A percentile compares a stretch with the other conserved stretches of the same genome.
These are phyloP conservation scores for Apocheima hispidaria DNA, from an alignment of 2,888 invertebrate species.

Conservation along the genomic window DNA sequence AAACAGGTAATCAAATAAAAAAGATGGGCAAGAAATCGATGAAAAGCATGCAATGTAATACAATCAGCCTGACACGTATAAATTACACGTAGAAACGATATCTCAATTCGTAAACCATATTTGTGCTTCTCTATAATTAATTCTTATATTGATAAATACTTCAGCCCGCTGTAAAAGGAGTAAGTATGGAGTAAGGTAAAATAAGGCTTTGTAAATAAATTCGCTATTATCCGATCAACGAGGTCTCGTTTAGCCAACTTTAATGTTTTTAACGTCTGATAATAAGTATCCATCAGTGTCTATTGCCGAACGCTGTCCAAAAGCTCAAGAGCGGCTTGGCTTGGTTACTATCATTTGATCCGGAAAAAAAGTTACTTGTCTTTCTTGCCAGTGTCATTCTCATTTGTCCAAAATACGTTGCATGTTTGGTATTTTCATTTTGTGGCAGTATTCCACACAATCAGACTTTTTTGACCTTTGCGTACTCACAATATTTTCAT, in stretches of 20 bases:
- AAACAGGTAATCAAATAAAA: neutral
- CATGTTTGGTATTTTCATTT: neutral
- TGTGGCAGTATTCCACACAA: neutral
- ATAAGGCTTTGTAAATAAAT: conserved; percentile 40
- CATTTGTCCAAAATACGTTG: neutral
- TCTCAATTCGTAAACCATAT: conserved; percentile 26
- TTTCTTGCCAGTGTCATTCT: neutral
- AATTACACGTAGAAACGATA: conserved; percentile 22
- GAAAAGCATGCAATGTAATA: conserved; percentile 5
- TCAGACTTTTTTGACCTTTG: neutral
- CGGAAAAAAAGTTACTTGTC: neutral
- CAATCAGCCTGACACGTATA: conserved; percentile 7
- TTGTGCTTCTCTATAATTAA: conserved; percentile 26
- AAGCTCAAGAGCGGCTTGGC: conserved; percentile 3
- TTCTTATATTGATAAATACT: conserved; percentile 27
- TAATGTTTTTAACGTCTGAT: conserved; percentile 51
- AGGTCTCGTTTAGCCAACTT: conserved; percentile 45
- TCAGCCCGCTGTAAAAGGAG: neutral
- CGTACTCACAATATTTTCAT: neutral
- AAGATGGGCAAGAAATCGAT: conserved; percentile 1
- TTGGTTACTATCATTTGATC: neutral
- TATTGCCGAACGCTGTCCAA: conserved; percentile 47
- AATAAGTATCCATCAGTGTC: conserved; percentile 56
- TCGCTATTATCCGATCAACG: conserved; percentile 9
- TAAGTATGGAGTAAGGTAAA: no score